Base-by-base conservation (phyloP, 1,140 invertebrate genomes). In the Dendroctonus ponderosae region DNA sequence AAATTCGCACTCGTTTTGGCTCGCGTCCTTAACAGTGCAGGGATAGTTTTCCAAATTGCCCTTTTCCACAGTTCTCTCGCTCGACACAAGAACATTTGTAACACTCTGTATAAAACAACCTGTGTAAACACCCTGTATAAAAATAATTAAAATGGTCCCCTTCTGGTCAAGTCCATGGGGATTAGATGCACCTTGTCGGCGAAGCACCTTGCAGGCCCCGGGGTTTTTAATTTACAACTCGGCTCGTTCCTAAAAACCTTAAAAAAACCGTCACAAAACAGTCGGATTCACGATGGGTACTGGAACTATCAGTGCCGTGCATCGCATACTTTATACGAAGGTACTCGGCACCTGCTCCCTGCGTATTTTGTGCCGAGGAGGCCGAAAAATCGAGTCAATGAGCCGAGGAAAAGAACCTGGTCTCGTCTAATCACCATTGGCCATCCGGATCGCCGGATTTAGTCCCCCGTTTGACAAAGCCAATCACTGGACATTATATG, bases 201-300 rank as follows among this genome's bases (percentile, higher is more conserved):
- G 37, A 12, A 48, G 41, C 62, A 65, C 62, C 62, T 65, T 65
- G 62, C 62, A 49, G 26, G 37, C 15, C 62, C 50, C 40, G 8
- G 26, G 54, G 53, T 8, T 65, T 57, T 26, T 56, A 53, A 65
- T 53, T 65, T 65, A 53, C 50, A 52, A 58, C 50, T 44, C 39
- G 52, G 11, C 44, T 12, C 37, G 52, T 52, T 52, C 54, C 53
- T 43, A 40, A 54, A 63, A 57, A 65, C 52, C 53, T 48, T 57
- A 49, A 56, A 65, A 65, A 65, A 65, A 65, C 62, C 62, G 52
- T 65, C 62, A 65, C 62, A 65, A 65, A 65, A 65, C 62, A 65
- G 62, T 65, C 43, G 62, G 62, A 65, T 65, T 65, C 62, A 65
- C 62, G 52, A 44, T 56, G 52, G 62, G 54, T 53, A 65, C 44